These are phyloP conservation scores for Haemorhous mexicanus DNA, from an alignment of 2,113 vertebrate species.

Conservation along the genomic window DNA sequence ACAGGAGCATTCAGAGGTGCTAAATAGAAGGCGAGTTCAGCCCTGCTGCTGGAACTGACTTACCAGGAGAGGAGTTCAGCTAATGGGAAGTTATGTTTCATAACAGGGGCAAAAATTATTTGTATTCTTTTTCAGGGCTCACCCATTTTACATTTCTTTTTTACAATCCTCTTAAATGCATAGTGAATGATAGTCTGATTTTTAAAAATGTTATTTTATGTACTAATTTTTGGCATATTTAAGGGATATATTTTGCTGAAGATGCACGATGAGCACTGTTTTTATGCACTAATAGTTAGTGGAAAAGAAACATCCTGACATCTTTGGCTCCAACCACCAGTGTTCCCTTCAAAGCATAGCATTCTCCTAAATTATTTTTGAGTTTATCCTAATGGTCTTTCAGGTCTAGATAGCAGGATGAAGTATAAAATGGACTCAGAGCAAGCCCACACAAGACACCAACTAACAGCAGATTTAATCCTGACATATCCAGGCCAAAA, in stretches of 20 bases:
- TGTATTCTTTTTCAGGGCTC: neutral
- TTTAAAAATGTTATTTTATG: neutral
- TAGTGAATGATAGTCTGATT: neutral
- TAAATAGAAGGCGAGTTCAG: neutral
- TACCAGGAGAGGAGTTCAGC: neutral
- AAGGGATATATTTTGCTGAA: neutral
- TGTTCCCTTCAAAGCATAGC: neutral
- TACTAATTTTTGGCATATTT: neutral
- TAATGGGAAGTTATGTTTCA: neutral
- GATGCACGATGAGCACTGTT: neutral
- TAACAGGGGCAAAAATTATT: neutral
- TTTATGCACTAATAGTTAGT: neutral
- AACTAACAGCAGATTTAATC: neutral
- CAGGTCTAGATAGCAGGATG: neutral
- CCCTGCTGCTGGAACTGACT: neutral
- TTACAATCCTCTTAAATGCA: neutral
- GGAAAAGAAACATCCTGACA: neutral
- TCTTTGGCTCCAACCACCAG: neutral
- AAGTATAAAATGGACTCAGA: neutral
- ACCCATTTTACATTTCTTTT: neutral
- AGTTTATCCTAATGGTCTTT: neutral
- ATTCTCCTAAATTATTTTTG: neutral
- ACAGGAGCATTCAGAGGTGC: neutral
- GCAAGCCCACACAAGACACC: neutral
- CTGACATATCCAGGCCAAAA: neutral